Conservation (phyloP, 2,113 vertebrate species). For the Cavia porcellus region DNA sequence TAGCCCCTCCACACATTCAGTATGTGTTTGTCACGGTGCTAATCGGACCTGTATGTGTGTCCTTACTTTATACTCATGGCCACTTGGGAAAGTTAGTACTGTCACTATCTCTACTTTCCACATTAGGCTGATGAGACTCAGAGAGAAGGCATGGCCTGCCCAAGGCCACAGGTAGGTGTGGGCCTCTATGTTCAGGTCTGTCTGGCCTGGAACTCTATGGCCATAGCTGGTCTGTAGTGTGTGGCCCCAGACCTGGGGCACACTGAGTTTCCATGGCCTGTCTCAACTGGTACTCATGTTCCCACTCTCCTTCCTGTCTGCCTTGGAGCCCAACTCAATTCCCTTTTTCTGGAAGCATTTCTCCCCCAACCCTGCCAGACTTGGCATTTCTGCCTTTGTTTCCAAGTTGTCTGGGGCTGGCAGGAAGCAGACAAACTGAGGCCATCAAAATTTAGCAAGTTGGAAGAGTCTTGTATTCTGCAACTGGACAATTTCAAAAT, state of each 20-base stretch:
- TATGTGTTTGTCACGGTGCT: neutral
- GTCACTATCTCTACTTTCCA: neutral
- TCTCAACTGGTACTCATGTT: neutral
- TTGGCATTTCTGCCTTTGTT: conserved; percentile 19
- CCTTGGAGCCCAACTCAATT: neutral
- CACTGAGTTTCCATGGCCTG: neutral
- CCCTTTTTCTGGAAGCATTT: neutral
- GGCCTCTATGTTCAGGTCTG: neutral
- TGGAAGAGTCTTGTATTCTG: conserved; percentile 24
- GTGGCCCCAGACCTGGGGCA: neutral
- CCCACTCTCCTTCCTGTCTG: neutral
- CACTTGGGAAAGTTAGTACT: neutral
- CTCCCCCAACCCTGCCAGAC: neutral
- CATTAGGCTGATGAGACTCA: neutral
- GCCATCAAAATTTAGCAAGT: conserved; percentile 48
- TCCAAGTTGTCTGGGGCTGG: conserved; percentile 37
- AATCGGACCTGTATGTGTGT: neutral
- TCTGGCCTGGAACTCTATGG: neutral
- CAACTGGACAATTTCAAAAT: neutral
- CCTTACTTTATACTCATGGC: neutral
- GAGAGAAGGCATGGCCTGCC: conserved; percentile 7
- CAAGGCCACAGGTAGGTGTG: neutral
- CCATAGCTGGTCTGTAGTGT: neutral
- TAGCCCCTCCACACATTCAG: neutral
- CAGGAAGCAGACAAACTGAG: conserved; percentile 33